These are phyloP conservation scores for Brachionus koreanus DNA, from an alignment of 1,140 invertebrate genomes.

Conservation along the genomic window DNA sequence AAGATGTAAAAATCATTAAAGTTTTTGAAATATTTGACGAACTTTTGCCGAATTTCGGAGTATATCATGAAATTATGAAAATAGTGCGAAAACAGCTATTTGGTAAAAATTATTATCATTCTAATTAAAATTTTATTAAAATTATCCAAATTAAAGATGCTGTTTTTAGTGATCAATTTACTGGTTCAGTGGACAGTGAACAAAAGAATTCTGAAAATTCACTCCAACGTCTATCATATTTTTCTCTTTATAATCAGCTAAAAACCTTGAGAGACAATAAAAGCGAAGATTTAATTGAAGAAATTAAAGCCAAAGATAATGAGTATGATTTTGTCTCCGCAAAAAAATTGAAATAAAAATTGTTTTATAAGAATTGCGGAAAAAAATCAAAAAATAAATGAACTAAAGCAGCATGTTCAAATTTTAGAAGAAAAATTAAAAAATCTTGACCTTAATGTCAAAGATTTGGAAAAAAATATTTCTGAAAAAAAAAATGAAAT, in stretches of 20 bases:
- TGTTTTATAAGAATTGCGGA: neutral
- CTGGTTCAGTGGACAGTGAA: neutral
- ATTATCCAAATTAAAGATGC: neutral
- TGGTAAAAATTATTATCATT: neutral
- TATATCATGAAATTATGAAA: conserved; percentile 39
- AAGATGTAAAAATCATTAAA: conserved; percentile 32
- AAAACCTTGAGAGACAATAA: conserved; percentile 11
- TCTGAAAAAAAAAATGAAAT: conserved; percentile 14
- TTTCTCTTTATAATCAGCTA: neutral
- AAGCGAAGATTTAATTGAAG: neutral
- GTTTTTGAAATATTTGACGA: conserved; percentile 35
- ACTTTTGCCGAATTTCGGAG: conserved; percentile 29
- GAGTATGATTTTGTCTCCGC: neutral
- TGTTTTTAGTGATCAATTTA: conserved; percentile 27
- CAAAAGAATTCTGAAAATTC: neutral
- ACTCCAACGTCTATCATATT: conserved; percentile 27
- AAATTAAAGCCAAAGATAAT: conserved; percentile 2
- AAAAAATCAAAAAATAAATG: neutral
- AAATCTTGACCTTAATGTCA: neutral
- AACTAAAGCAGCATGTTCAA: neutral
- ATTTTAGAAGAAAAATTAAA: neutral
- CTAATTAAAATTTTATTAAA: neutral
- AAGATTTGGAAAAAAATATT: neutral
- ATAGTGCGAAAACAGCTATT: conserved; percentile 25
- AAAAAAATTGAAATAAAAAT: neutral